Evolutionary conservation across 2,797 vertebrate species (phyloP).

Genomic region (Danionella dracula): DNA sequence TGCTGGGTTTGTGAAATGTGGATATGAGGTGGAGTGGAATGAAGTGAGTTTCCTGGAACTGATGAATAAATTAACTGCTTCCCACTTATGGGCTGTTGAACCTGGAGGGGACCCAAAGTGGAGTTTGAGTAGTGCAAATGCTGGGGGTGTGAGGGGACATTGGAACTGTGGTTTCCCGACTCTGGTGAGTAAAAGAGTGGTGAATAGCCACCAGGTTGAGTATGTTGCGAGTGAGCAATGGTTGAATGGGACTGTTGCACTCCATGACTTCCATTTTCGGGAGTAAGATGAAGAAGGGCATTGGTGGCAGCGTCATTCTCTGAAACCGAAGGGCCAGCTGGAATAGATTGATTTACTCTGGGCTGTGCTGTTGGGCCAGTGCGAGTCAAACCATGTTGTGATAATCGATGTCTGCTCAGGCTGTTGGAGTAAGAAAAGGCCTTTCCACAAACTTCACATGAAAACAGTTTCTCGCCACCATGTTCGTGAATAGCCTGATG

Average conservation of each 20-base stretch:
- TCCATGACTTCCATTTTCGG: constrained; percentile 42
- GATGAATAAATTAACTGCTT: constrained; percentile 49
- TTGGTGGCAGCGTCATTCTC: constrained; percentile 52
- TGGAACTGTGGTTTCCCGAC: constrained; percentile 49
- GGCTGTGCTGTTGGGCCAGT: constrained; percentile 55
- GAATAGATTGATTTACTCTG: constrained; percentile 37
- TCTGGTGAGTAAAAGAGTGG: constrained; percentile 66
- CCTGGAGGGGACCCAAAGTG: constrained; percentile 45
- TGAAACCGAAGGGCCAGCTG: constrained; percentile 28
- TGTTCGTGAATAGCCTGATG: constrained; percentile 84
- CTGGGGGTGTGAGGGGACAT: constrained; percentile 44
- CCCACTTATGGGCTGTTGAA: constrained; percentile 43
- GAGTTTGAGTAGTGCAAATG: constrained; percentile 44
- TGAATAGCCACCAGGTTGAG: constrained; percentile 60
- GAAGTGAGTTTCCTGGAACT: constrained; percentile 39
- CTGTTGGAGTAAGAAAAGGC: constrained; percentile 88
- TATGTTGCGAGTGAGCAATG: constrained; percentile 40
- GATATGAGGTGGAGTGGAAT: constrained; percentile 41
- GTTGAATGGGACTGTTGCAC: constrained; percentile 43
- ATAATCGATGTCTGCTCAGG: constrained; percentile 83
- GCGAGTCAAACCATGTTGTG: constrained; percentile 74
- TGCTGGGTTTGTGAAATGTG: constrained; percentile 44
- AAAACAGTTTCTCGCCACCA: constrained; percentile 80
- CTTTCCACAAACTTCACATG: constrained; percentile 85
- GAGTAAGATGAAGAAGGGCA: constrained; percentile 49